These are phyloP conservation scores for Drosophila bocqueti DNA, from an alignment of 1,140 invertebrate species.

Conservation along the genomic window DNA sequence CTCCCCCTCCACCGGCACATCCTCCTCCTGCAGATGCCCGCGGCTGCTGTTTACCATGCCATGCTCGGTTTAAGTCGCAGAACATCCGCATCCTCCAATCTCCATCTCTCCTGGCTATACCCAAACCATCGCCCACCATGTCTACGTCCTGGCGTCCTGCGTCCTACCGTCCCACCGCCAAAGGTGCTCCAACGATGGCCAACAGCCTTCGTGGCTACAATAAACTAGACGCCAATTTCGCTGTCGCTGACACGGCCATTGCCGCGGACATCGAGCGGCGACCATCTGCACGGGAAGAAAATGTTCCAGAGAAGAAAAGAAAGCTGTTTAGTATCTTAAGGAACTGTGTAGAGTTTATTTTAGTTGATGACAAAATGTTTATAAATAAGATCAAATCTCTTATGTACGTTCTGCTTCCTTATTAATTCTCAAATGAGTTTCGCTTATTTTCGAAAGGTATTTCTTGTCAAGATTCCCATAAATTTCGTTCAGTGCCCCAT, in stretches of 20 bases:
- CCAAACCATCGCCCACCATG: conserved; percentile 12
- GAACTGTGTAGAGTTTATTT: not conserved
- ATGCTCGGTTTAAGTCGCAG: conserved; percentile 67
- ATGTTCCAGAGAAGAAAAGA: too few relatives aligned
- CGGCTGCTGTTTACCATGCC: conserved; percentile 69
- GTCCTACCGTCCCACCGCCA: conserved; percentile 27
- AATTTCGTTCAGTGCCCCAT: conserved; percentile 16
- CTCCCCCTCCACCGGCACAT: not conserved
- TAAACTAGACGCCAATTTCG: conserved; percentile 59
- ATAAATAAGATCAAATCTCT: not conserved
- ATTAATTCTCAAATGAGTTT: too few relatives aligned
- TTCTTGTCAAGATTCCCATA: too few relatives aligned
- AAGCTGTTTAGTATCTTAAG: too few relatives aligned
- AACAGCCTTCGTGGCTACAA: conserved; percentile 61
- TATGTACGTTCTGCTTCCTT: not conserved
- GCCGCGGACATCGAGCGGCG: conserved; percentile 40
- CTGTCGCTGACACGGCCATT: conserved; percentile 51
- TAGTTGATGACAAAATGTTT: not conserved
- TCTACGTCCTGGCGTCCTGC: conserved; percentile 4
- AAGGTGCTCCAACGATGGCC: conserved; percentile 47
- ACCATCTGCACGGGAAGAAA: conserved; percentile 25
- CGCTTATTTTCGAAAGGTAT: too few relatives aligned
- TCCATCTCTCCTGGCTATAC: conserved; percentile 5
- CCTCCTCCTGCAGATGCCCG: conserved; percentile 11
- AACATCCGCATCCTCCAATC: conserved; percentile 47